Evolutionary conservation across 37 sponge, comb jelly and placozoan genomes (phyloP).

Genomic region (Axinella damicornis): DNA sequence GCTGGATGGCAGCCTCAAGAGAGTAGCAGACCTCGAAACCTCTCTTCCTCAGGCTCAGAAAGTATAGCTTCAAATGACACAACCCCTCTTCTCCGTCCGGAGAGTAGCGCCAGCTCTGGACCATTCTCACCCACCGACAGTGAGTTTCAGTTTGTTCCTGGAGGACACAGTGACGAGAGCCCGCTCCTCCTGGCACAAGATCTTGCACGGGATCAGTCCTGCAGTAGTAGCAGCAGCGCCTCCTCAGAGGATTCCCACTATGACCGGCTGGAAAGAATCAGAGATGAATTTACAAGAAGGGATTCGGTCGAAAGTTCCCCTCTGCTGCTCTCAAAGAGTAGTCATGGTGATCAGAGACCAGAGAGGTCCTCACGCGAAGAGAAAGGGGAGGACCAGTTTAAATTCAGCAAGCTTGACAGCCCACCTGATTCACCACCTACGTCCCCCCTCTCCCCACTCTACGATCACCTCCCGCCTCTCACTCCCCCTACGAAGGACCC

Average conservation of each 20-base stretch:
- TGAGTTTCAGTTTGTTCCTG: not conserved
- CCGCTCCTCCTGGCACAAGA: too few species aligned
- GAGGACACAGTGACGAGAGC: too few species aligned
- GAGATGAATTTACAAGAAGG: too few species aligned
- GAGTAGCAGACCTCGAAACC: not conserved
- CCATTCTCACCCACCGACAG: not conserved
- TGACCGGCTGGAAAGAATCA: too few species aligned
- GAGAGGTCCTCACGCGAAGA: not conserved
- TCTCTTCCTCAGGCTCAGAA: not conserved
- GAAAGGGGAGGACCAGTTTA: not conserved
- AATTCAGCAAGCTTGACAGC: not conserved
- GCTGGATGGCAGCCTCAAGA: not conserved
- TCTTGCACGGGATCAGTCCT: too few species aligned
- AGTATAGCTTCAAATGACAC: not conserved
- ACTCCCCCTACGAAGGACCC: too few species aligned
- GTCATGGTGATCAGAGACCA: too few species aligned
- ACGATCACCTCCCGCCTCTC: constrained; percentile 26
- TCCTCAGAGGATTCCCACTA: too few species aligned
- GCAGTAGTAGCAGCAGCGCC: too few species aligned
- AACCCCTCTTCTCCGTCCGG: not conserved
- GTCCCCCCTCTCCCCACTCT: constrained; percentile 8
- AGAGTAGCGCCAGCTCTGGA: not conserved
- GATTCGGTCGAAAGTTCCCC: too few species aligned
- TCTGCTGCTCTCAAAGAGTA: too few species aligned
- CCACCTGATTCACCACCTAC: not conserved